Conservation (phyloP, 1,140 invertebrate genomes). For the Lepidotrigona ventralis region DNA sequence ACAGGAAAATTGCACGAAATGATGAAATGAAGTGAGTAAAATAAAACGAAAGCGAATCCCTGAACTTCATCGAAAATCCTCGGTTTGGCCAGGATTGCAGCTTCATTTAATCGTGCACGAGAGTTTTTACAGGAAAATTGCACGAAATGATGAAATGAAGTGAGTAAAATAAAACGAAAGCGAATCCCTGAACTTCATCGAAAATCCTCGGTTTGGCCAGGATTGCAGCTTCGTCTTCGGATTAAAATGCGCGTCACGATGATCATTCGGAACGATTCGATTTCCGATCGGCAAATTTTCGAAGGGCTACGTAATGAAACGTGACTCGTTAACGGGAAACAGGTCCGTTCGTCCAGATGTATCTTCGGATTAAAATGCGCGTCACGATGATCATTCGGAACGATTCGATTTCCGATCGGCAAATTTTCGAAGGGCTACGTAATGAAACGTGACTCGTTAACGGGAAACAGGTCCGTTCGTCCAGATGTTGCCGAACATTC, state of each 20-base stretch:
- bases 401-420: conserved; percentile 34
- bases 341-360: conserved; percentile 42
- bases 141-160: too few relatives aligned
- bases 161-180: background rate
- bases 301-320: conserved; percentile 12
- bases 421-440: background rate
- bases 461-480: conserved; percentile 29
- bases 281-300: conserved; percentile 11
- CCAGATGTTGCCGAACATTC: conserved; percentile 47
- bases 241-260: background rate
- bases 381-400: background rate
- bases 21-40: too few relatives aligned
- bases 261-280: conserved; percentile 18
- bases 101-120: too few relatives aligned
- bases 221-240: background rate
- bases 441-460: conserved; percentile 41
- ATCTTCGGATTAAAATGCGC: background rate
- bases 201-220: background rate
- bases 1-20: too few relatives aligned
- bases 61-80: background rate
- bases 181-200: background rate
- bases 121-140: too few relatives aligned
- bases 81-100: too few relatives aligned
- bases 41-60: background rate
- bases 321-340: conserved; percentile 37